Percentiles rank a stretch among this genome's conserved stretches.
Conservation (phyloP, 2,888 invertebrate genomes). For the Rhyacophila evoluta region DNA sequence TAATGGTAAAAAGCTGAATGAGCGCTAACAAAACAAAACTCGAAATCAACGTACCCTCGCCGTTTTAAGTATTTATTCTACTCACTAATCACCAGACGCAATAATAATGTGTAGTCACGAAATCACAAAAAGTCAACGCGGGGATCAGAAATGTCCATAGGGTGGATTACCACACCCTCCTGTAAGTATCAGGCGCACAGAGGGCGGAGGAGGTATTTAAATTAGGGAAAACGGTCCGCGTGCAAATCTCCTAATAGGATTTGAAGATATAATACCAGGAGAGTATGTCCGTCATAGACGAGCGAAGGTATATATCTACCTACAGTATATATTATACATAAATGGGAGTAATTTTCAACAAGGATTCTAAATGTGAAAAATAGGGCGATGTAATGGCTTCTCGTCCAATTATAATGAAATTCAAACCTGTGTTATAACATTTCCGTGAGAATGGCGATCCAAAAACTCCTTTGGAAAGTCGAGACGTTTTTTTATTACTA, state of each 20-base stretch:
- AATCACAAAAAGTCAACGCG: slow-evolving; percentile 54
- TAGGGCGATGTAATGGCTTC: slow-evolving; percentile 54
- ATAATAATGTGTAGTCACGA: slow-evolving; percentile 34
- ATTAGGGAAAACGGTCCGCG: slow-evolving; percentile 55
- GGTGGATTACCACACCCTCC: slow-evolving; percentile 51
- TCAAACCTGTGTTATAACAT: slow-evolving; percentile 52
- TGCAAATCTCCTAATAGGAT: slow-evolving; percentile 56
- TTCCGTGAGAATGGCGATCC: slow-evolving; percentile 17
- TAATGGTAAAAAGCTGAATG: neutral
- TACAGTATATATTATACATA: slow-evolving; percentile 35
- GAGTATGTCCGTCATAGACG: slow-evolving; percentile 51
- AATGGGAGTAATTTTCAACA: slow-evolving; percentile 49
- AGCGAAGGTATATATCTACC: slow-evolving; percentile 29
- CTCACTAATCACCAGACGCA: slow-evolving; percentile 1
- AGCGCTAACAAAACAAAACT: neutral
- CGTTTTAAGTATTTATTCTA: slow-evolving; percentile 5
- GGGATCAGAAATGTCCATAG: slow-evolving; percentile 48
- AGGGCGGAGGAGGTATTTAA: slow-evolving; percentile 51
- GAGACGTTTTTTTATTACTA: slow-evolving; percentile 32
- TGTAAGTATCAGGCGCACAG: slow-evolving; percentile 13
- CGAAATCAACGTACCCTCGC: neutral
- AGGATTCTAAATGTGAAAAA: slow-evolving; percentile 53
- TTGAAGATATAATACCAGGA: slow-evolving; percentile 54
- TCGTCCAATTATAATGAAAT: slow-evolving; percentile 55
- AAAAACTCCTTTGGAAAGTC: slow-evolving; percentile 1